Evolutionary conservation across 2,797 vertebrate species (phyloP).

Genomic region (Enteromius viviparus): DNA sequence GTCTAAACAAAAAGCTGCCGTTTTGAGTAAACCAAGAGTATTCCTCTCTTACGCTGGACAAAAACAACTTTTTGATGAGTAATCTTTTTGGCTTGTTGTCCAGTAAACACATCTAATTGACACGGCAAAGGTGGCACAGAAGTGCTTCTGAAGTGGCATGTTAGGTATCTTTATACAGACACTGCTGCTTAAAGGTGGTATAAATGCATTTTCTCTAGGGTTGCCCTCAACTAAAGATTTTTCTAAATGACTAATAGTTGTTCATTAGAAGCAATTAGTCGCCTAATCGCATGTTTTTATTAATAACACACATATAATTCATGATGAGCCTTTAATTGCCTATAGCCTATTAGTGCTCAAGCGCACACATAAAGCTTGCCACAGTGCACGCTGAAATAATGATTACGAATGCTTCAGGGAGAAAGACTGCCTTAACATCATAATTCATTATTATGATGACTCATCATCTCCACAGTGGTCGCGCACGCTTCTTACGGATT

Average conservation of each 20-base stretch:
- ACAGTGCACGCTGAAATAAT: background rate
- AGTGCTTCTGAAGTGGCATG: background rate
- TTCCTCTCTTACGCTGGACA: conserved; percentile 1
- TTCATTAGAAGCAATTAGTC: background rate
- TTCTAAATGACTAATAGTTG: background rate
- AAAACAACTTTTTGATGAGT: background rate
- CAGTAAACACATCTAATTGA: background rate
- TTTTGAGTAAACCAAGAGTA: background rate
- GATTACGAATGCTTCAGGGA: background rate
- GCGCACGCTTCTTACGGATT: background rate
- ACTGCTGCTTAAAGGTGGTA: background rate
- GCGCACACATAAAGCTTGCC: too few species aligned
- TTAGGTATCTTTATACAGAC: background rate
- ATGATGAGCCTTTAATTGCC: background rate
- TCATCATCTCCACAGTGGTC: background rate
- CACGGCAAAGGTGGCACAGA: background rate
- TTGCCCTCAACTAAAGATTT: background rate
- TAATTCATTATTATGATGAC: background rate
- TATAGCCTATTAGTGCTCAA: background rate
- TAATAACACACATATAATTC: background rate
- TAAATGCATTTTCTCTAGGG: background rate
- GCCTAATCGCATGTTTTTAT: background rate
- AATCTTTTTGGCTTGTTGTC: background rate
- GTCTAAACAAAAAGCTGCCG: background rate
- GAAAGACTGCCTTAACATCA: background rate